A percentile compares a stretch with the other conserved stretches of the same genome.
These are phyloP conservation scores for Quadroppia sp. DNA, from an alignment of 2,888 invertebrate genomes.

Conservation along the genomic window DNA sequence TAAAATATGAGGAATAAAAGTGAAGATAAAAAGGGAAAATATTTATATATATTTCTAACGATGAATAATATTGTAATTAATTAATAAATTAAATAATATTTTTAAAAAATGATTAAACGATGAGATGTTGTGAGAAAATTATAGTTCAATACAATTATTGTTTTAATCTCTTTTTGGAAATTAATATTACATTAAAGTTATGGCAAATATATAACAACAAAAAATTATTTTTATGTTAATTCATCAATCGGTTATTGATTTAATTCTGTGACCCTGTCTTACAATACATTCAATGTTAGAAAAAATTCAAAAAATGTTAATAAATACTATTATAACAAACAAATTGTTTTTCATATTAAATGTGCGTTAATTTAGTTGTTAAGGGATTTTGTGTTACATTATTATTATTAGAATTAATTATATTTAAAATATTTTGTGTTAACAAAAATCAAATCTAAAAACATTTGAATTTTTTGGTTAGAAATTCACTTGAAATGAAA, in stretches of 20 bases:
- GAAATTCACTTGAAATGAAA: neutral
- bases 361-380: slow-evolving; percentile 1
- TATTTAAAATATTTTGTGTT: too few relatives aligned
- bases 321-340: neutral
- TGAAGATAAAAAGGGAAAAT: neutral
- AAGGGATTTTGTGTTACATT: neutral
- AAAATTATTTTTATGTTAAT: too few relatives aligned
- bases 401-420: neutral
- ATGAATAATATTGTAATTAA: neutral
- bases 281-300: neutral
- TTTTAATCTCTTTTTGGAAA: too few relatives aligned
- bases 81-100: neutral
- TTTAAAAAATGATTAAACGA: neutral
- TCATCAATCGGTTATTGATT: too few relatives aligned
- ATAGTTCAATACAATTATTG: too few relatives aligned
- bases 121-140: too few relatives aligned
- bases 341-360: neutral
- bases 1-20: neutral
- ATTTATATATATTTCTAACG: neutral
- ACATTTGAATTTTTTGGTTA: neutral
- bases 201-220: neutral
- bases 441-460: neutral
- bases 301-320: neutral
- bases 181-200: neutral
- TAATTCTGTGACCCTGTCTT: neutral